Conservation (phyloP, 2,113 vertebrate species). For the Opisthocomus hoazin region DNA sequence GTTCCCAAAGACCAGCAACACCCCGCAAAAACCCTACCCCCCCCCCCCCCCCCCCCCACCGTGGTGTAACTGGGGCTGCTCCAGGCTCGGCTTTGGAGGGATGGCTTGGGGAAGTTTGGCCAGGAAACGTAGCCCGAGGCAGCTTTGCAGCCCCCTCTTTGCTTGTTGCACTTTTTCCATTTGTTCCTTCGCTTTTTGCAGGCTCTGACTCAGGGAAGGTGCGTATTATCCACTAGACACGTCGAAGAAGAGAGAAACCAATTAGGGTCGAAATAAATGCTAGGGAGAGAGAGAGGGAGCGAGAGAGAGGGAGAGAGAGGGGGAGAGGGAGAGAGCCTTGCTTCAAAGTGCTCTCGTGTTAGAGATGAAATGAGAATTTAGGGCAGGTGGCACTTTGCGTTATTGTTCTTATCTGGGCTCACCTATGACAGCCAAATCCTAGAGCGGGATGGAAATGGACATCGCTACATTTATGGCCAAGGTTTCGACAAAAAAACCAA, state of each 20-base stretch:
- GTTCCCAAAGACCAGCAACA: neutral
- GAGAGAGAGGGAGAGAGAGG: slow-evolving; percentile 14
- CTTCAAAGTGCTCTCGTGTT: slow-evolving; percentile 68
- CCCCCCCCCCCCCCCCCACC: too few species aligned
- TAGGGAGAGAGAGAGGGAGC: slow-evolving; percentile 46
- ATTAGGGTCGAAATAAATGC: slow-evolving; percentile 77
- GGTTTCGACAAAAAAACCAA: slow-evolving; percentile 67
- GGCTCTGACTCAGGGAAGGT: slow-evolving; percentile 80
- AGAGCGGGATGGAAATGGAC: slow-evolving; percentile 68
- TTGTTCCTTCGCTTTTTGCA: slow-evolving; percentile 71
- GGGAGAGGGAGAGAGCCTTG: slow-evolving; percentile 43
- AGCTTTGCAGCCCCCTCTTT: slow-evolving; percentile 66
- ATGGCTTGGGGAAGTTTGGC: slow-evolving; percentile 82
- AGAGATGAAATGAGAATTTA: slow-evolving; percentile 74
- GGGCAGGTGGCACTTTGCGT: slow-evolving; percentile 75
- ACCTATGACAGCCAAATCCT: slow-evolving; percentile 62
- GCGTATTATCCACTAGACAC: slow-evolving; percentile 70
- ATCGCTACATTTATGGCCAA: slow-evolving; percentile 68
- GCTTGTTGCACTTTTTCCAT: slow-evolving; percentile 71
- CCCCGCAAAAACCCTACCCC: neutral
- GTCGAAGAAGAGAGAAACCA: slow-evolving; percentile 75
- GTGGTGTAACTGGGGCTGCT: too few species aligned
- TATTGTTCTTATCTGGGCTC: slow-evolving; percentile 66
- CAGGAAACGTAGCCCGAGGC: slow-evolving; percentile 75
- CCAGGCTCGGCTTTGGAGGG: slow-evolving; percentile 68